These are phyloP conservation scores for Lagenorhynchus albirostris DNA, from an alignment of 2,113 vertebrate genomes.

Conservation along the genomic window DNA sequence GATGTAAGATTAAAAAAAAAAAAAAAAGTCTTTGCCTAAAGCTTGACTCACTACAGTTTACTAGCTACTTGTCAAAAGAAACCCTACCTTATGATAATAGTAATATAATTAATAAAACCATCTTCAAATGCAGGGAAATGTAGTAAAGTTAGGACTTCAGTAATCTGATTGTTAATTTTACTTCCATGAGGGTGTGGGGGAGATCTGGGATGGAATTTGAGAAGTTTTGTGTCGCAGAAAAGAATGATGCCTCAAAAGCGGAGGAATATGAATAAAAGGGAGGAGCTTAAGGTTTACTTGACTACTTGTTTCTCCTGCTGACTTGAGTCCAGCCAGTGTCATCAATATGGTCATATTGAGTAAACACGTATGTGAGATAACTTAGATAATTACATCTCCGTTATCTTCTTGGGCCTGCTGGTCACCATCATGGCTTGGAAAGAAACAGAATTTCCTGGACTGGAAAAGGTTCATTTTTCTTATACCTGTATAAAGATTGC, in stretches of 20 bases:
- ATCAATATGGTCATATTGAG: neutral
- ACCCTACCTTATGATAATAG: neutral
- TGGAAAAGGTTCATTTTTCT: neutral
- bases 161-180: neutral
- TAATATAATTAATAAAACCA: neutral
- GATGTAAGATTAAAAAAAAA: neutral
- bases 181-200: neutral
- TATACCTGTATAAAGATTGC: neutral
- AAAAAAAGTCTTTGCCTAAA: neutral
- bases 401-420: neutral
- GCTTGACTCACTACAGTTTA: neutral
- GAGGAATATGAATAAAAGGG: neutral
- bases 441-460: neutral
- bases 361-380: neutral
- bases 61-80: neutral
- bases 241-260: neutral
- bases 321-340: neutral
- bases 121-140: neutral
- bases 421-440: neutral
- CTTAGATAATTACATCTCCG: neutral
- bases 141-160: neutral
- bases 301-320: neutral
- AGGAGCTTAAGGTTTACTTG: neutral
- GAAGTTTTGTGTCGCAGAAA: neutral
- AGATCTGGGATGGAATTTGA: neutral